Evolutionary conservation across 37 sponge, comb jelly and placozoan genomes (phyloP), one percentile per base, ranked within the genome.

Genomic region (Cladorhizidae sp.): DNA sequence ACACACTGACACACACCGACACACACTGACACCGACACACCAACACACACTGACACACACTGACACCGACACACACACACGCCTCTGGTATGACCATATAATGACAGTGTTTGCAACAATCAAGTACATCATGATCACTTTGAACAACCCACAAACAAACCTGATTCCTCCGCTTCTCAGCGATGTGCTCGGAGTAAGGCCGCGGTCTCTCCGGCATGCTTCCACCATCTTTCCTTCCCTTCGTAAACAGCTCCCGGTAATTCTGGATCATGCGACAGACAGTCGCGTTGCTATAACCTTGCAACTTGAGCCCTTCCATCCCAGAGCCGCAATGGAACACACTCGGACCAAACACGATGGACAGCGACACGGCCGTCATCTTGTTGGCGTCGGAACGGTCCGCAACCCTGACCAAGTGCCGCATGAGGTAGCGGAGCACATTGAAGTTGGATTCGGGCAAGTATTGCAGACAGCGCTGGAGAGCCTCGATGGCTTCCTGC

Each of bases 301-400:
- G 91, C 39, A 32, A 40, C 38, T 70, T 77, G 67, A 91, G 33
- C 0, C 74, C 91, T 22, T 76, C 79, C 35, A 91, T 50, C 2
- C 87, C 87, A 26, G 57, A 70, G 8, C 83, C 83, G 82, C 91
- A 91, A 57, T 65, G 76, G 86, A 97, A 93, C 3, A 97, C 41
- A 36, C 87, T 92, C 39, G 97, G 97, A 55, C 94, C 97, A 87
- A 97, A 93, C 25, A 97, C 94, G n/a, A 97, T 97, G 22, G 94
- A 92, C 49, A 97, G 84, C 11, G 94, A 83, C 17, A 89, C 88
- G 0, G 90, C 54, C 65, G 90, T 85, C 97, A 97, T 97, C 88
- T 94, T 97, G 80, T 93, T 97, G 17, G 61, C 49, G 15, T 43
- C 87, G 78, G 62, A 28, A 72, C 91, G 89, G 31, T 85, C 37